phyloP scores from a whole-genome alignment of 2,113 vertebrate genomes.

The Cololabis saira region DNA sequence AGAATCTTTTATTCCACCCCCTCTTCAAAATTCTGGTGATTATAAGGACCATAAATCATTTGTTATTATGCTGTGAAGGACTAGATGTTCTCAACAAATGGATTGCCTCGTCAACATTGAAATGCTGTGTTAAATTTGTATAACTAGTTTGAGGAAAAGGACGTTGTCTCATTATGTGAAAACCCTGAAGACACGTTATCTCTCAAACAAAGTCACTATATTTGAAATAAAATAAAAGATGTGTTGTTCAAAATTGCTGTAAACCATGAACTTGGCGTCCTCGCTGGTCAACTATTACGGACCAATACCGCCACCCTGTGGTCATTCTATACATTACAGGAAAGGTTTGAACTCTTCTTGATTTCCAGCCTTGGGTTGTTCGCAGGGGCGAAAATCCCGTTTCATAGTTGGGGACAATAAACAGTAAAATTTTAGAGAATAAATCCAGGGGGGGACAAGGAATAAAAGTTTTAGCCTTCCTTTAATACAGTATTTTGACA shows the following conservation, averaged over 20 bases:
- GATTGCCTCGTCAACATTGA: too few relatives aligned
- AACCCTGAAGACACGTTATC: not conserved
- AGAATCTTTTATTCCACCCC: not conserved
- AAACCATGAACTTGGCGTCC: too few relatives aligned
- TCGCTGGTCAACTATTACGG: not conserved
- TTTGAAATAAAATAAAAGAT: not conserved
- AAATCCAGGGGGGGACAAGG: too few relatives aligned
- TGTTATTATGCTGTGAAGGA: too few relatives aligned
- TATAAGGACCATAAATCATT: not conserved
- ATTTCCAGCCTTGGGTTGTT: too few relatives aligned
- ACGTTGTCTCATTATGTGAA: not conserved
- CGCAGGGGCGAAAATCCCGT: too few relatives aligned
- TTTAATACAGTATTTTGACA: too few relatives aligned
- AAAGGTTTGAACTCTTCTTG: not conserved
- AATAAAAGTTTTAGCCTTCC: too few relatives aligned
- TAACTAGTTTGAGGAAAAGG: not conserved
- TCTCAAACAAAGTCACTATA: not conserved
- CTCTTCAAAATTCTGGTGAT: not conserved
- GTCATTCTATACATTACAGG: not conserved
- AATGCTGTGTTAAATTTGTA: too few relatives aligned
- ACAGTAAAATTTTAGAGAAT: too few relatives aligned
- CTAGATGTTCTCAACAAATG: too few relatives aligned
- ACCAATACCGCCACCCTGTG: slow-evolving; percentile 38
- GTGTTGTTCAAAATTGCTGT: not conserved
- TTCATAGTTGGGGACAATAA: too few relatives aligned